Percentiles rank a stretch among this genome's conserved stretches.
These are phyloP conservation scores for Neotoma lepida DNA, from an alignment of 2,113 vertebrate species.

Conservation along the genomic window DNA sequence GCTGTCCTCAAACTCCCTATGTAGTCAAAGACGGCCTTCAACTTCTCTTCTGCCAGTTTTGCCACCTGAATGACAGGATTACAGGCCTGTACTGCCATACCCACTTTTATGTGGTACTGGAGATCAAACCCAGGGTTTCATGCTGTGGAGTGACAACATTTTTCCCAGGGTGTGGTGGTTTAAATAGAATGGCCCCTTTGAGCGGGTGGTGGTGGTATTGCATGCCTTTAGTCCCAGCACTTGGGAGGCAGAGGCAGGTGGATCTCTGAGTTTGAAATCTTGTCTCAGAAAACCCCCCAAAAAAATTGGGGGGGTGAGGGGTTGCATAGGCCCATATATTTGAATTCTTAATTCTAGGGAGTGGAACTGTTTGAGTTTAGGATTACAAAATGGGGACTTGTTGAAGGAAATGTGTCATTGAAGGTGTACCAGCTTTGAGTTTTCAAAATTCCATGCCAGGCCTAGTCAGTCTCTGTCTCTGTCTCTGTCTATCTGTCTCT, in stretches of 20 bases:
- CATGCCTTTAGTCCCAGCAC: no score
- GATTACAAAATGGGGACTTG: not conserved
- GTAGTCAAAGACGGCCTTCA: not conserved
- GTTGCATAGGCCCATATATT: not conserved
- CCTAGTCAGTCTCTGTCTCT: not conserved
- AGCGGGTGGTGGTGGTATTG: no score
- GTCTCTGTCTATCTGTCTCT: no score
- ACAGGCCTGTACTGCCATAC: not conserved
- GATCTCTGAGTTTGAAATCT: no score
- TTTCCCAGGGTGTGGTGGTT: not conserved
- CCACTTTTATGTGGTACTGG: not conserved
- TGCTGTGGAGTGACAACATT: not conserved
- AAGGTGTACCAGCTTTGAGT: not conserved
- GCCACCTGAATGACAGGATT: not conserved
- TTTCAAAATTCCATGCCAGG: not conserved
- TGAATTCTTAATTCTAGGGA: not conserved
- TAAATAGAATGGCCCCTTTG: not conserved
- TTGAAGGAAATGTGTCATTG: not conserved
- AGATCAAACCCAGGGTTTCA: not conserved
- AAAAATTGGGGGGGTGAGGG: no score
- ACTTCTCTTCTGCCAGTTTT: not conserved
- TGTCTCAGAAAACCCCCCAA: no score
- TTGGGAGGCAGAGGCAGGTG: no score
- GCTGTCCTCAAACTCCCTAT: not conserved
- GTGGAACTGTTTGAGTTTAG: not conserved